These are phyloP conservation scores for Margaritifera margaritifera DNA, from an alignment of 2,888 invertebrate genomes.

Conservation along the genomic window DNA sequence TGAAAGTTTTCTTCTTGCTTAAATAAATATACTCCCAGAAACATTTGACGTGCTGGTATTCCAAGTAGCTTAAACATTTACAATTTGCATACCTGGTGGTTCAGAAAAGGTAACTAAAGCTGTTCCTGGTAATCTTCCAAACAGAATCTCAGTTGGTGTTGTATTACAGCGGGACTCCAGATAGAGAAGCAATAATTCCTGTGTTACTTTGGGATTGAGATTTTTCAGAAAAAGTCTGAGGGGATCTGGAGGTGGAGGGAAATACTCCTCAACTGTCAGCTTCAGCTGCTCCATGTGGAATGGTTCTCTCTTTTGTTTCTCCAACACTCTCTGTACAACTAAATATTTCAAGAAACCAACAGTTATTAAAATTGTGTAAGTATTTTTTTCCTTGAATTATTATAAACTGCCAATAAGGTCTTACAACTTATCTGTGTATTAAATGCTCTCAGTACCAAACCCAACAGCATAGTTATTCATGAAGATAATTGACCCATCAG, in stretches of 20 bases:
- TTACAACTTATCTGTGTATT: too few relatives aligned
- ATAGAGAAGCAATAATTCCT: constrained; percentile 18
- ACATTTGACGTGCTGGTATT: too few relatives aligned
- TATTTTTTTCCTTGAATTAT: too few relatives aligned
- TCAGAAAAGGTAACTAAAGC: constrained; percentile 18
- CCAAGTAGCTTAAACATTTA: too few relatives aligned
- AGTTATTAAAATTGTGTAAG: too few relatives aligned
- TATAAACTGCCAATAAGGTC: too few relatives aligned
- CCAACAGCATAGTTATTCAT: too few relatives aligned
- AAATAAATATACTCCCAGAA: too few relatives aligned
- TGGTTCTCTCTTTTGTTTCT: background rate
- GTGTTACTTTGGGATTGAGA: constrained; percentile 17
- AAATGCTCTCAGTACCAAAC: too few relatives aligned
- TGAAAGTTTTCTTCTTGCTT: too few relatives aligned
- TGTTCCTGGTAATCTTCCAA: constrained; percentile 26
- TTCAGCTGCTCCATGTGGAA: background rate
- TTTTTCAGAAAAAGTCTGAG: constrained; percentile 17
- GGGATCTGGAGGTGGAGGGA: constrained; percentile 14
- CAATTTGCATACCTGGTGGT: background rate
- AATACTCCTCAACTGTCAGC: constrained; percentile 13
- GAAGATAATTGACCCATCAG: too few relatives aligned
- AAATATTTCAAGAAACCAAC: background rate
- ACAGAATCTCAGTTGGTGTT: constrained; percentile 5
- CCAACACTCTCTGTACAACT: constrained; percentile 10
- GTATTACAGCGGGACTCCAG: constrained; percentile 4